phyloP scores from a whole-genome alignment of 2,113 vertebrate genomes.

The Felis chaus region DNA sequence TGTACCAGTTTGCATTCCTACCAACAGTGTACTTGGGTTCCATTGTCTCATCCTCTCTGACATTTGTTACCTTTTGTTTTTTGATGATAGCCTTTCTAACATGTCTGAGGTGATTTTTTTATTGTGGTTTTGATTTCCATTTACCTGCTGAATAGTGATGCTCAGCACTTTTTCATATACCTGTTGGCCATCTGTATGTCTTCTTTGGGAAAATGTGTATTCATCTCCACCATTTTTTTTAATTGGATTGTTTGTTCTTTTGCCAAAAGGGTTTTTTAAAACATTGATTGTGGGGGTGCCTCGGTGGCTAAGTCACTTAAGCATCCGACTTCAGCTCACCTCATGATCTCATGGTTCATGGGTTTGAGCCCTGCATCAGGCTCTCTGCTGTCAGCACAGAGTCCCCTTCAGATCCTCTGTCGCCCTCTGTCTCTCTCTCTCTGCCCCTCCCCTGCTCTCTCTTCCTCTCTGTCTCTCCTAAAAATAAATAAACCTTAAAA shows the following conservation, averaged over 20 bases:
- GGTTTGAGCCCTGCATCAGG: no score
- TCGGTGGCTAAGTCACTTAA: no score
- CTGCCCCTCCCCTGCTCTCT: no score
- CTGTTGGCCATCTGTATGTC: neutral
- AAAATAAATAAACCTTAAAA: no score
- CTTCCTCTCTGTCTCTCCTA: no score
- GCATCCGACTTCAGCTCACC: no score
- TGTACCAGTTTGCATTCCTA: neutral
- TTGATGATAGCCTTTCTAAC: neutral
- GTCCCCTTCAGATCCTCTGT: no score
- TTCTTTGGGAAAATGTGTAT: neutral
- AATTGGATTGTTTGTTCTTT: neutral
- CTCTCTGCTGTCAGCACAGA: no score
- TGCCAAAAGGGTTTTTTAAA: neutral
- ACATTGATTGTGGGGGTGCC: no score
- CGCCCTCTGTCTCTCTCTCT: no score
- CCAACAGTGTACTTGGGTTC: neutral
- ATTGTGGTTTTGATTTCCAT: neutral
- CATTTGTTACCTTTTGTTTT: neutral
- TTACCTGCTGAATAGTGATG: neutral
- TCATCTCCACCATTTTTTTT: neutral
- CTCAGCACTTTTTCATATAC: neutral
- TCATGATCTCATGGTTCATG: no score
- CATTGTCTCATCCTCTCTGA: neutral
- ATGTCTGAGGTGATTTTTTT: neutral